phyloP scores from a whole-genome alignment of 2,113 vertebrate genomes.

The Nasalis larvatus region DNA sequence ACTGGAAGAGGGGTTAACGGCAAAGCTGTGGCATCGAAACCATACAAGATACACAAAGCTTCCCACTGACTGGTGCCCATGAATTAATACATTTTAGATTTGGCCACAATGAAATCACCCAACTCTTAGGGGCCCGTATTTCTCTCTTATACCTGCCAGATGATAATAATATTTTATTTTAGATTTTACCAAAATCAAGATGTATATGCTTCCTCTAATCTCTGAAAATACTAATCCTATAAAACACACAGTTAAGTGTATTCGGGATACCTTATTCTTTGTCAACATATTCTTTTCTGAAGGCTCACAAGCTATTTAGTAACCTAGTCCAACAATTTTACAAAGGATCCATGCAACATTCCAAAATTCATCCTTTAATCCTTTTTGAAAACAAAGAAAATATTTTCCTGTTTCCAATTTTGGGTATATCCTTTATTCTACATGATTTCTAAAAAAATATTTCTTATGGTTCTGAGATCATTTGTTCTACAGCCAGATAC shows the following conservation, averaged over 20 bases:
- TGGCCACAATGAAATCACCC: background rate
- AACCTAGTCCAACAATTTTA: background rate
- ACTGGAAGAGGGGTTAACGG: background rate
- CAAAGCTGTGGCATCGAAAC: background rate
- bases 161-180: background rate
- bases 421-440: background rate
- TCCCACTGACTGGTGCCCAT: rapidly evolving
- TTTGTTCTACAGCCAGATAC: background rate
- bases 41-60: background rate
- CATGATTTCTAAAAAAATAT: background rate
- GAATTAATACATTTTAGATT: background rate
- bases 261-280: background rate
- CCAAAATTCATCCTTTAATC: constrained; percentile 21
- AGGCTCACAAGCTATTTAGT: background rate
- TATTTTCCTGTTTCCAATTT: background rate
- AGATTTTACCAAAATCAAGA: constrained; percentile 31
- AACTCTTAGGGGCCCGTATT: background rate
- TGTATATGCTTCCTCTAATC: background rate
- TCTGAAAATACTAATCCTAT: constrained; percentile 17
- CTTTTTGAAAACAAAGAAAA: background rate
- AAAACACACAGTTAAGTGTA: background rate
- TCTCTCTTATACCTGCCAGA: background rate
- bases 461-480: background rate
- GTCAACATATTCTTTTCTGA: background rate
- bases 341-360: background rate